These are phyloP conservation scores for Thamnophis sirtalis DNA, from an alignment of 2,113 vertebrate genomes.

Conservation along the genomic window DNA sequence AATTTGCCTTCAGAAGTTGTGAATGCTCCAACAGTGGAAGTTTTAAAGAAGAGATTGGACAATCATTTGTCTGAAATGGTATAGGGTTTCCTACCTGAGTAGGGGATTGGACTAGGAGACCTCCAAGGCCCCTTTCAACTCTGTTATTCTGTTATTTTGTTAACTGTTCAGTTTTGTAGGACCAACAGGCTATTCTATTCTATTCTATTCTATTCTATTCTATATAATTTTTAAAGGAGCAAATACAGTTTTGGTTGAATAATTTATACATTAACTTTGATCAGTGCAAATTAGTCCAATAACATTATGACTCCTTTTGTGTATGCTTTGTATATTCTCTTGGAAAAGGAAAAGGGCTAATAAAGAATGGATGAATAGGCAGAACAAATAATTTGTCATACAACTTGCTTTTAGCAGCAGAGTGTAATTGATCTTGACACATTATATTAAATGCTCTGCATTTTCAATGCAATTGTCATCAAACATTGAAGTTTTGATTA, in stretches of 20 bases:
- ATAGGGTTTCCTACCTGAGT: too few relatives aligned
- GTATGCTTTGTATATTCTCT: conserved; percentile 35
- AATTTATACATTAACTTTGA: conserved; percentile 36
- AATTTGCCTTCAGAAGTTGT: too few relatives aligned
- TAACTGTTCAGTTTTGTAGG: too few relatives aligned
- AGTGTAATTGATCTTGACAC: conserved; percentile 66
- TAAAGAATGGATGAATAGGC: conserved; percentile 56
- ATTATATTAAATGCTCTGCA: conserved; percentile 56
- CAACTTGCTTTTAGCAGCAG: conserved; percentile 50
- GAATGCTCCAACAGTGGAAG: too few relatives aligned
- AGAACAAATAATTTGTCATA: conserved; percentile 65
- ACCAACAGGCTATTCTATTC: too few relatives aligned
- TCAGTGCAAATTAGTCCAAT: conserved; percentile 55
- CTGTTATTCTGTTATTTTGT: too few relatives aligned
- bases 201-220: too few relatives aligned
- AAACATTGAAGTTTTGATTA: conserved; percentile 55
- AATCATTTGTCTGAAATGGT: too few relatives aligned
- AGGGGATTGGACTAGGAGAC: too few relatives aligned
- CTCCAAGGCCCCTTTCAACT: too few relatives aligned
- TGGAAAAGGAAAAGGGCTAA: conserved; percentile 46
- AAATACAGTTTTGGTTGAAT: conserved; percentile 46
- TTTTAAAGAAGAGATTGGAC: too few relatives aligned
- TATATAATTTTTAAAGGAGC: conserved; percentile 39
- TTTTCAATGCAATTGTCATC: conserved; percentile 61
- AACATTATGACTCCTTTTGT: conserved; percentile 33